Conservation (phyloP, 1,140 invertebrate genomes). For the Druon quercuslanigerum region DNA sequence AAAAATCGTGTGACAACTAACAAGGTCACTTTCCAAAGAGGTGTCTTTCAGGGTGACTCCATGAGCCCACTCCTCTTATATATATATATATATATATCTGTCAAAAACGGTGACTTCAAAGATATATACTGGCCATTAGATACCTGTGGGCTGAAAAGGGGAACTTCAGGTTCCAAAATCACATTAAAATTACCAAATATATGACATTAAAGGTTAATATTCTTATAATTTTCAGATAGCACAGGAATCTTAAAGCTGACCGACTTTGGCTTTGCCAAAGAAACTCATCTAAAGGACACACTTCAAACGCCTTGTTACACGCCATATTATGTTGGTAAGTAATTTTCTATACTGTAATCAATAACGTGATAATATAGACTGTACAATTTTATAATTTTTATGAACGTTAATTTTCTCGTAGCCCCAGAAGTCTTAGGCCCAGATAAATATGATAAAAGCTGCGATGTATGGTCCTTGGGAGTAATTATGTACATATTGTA, state of each 20-base stretch:
- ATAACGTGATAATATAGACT: slow-evolving; percentile 21
- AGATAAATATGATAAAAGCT: slow-evolving; percentile 98
- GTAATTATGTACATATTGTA: slow-evolving; percentile 99
- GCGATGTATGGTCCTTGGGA: slow-evolving; percentile 98
- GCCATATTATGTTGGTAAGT: slow-evolving; percentile 96
- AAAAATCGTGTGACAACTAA: no score
- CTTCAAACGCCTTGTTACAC: slow-evolving; percentile 99
- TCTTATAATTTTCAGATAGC: slow-evolving; percentile 70
- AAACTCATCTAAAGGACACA: slow-evolving; percentile 88
- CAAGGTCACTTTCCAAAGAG: no score
- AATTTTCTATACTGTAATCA: not conserved
- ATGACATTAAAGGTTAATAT: no score
- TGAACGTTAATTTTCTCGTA: slow-evolving; percentile 65
- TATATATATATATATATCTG: no score
- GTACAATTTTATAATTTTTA: not conserved
- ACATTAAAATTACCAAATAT: no score
- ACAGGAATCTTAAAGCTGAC: slow-evolving; percentile 94
- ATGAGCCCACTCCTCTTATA: no score
- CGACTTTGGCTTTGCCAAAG: slow-evolving; percentile 99
- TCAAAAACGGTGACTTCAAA: no score
- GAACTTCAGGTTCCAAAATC: no score
- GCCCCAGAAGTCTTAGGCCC: slow-evolving; percentile 97
- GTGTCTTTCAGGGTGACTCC: no score
- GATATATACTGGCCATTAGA: no score
- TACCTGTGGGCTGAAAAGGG: no score